phyloP scores from a whole-genome alignment of 2,888 invertebrate species.

The Drosophila bunnanda region DNA sequence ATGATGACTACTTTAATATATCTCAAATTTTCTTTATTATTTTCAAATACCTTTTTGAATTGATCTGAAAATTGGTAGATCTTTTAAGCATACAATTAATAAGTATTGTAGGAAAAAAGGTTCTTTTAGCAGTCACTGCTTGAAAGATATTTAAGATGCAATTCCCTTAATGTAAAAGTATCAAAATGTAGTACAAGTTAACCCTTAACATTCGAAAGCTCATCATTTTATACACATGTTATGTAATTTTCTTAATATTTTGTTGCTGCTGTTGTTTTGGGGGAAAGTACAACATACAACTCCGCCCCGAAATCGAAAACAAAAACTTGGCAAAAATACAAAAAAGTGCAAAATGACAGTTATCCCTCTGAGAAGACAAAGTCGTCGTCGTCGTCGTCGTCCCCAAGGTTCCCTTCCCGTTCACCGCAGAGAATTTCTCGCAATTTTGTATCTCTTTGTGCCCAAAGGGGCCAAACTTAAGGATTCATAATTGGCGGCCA shows the following conservation, averaged over 20 bases:
- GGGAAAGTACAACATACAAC: conserved; percentile 13
- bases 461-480: conserved; percentile 26
- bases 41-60: not conserved
- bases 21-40: not conserved
- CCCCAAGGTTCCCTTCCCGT: conserved; percentile 16
- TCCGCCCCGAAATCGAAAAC: not conserved
- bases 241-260: conserved; percentile 2
- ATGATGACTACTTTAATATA: not conserved
- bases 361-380: conserved; percentile 29
- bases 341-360: conserved; percentile 23
- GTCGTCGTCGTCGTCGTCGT: conserved; percentile 1
- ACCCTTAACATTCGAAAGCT: conserved; percentile 6
- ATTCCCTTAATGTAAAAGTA: not conserved
- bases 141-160: not conserved
- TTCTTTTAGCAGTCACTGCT: not conserved
- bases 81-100: not conserved
- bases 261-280: not conserved
- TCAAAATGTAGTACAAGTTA: not conserved
- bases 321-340: not conserved
- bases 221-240: not conserved
- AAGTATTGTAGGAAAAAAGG: not conserved
- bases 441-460: conserved; percentile 24
- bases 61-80: not conserved
- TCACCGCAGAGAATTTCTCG: conserved; percentile 22
- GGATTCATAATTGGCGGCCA: conserved; percentile 43